Percentiles rank a stretch among this genome's conserved stretches.
Conservation (phyloP, 2,888 invertebrate genomes). For the Bombylius discolor region DNA sequence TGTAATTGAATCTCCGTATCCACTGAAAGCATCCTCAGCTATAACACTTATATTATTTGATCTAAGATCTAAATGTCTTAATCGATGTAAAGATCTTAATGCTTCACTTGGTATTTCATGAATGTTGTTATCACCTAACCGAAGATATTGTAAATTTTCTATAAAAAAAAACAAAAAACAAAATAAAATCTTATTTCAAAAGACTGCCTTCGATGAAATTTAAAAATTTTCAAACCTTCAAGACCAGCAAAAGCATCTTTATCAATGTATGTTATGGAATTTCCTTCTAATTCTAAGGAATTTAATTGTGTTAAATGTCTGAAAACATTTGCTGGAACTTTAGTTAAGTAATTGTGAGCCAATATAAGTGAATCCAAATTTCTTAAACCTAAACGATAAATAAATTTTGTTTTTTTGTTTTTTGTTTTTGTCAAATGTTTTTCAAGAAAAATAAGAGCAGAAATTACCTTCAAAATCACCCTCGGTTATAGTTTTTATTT, state of each 20-base stretch:
- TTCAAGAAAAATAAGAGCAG: too few species aligned
- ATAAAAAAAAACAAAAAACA: constrained; percentile 20
- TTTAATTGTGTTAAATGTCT: constrained; percentile 67
- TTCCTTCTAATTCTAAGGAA: constrained; percentile 79
- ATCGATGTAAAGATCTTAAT: constrained; percentile 64
- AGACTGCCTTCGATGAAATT: not conserved
- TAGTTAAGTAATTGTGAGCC: constrained; percentile 70
- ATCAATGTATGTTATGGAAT: constrained; percentile 66
- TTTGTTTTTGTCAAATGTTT: too few species aligned
- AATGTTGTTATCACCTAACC: constrained; percentile 77
- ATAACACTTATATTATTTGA: constrained; percentile 77
- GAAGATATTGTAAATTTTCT: constrained; percentile 84
- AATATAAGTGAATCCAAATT: constrained; percentile 73
- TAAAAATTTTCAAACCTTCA: constrained; percentile 49
- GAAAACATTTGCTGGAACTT: constrained; percentile 70
- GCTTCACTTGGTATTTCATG: constrained; percentile 77
- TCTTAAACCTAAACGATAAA: constrained; percentile 47
- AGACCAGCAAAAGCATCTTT: constrained; percentile 75
- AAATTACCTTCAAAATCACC: constrained; percentile 71
- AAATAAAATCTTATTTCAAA: not conserved
- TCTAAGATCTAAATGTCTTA: constrained; percentile 77
- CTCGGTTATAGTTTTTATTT: constrained; percentile 60
- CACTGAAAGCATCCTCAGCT: constrained; percentile 74
- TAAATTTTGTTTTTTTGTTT: not conserved
- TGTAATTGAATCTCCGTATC: constrained; percentile 84